These are phyloP conservation scores for Falco biarmicus DNA, from an alignment of 2,797 vertebrate species.

Conservation along the genomic window DNA sequence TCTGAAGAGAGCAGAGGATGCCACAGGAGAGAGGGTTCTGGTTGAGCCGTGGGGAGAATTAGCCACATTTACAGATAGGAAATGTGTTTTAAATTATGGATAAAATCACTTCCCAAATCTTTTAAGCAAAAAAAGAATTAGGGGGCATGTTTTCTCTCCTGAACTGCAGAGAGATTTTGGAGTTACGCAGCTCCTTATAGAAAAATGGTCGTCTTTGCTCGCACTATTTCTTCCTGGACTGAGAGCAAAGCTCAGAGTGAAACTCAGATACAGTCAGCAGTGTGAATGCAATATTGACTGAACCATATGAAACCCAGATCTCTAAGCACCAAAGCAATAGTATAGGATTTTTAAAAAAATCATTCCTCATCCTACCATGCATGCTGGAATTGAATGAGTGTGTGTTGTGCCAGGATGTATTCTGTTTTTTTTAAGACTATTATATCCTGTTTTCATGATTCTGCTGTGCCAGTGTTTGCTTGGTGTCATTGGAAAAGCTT, in stretches of 20 bases:
- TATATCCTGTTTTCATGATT: neutral
- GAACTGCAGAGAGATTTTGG: neutral
- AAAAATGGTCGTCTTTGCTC: neutral
- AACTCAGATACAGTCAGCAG: neutral
- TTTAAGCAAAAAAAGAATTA: neutral
- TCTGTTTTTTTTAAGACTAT: neutral
- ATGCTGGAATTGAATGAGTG: neutral
- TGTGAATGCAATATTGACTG: neutral
- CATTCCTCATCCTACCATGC: rapidly evolving
- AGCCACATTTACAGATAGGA: neutral
- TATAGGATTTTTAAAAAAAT: neutral
- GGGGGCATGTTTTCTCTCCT: neutral
- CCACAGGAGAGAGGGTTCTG: neutral
- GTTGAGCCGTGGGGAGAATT: neutral
- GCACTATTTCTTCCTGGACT: neutral
- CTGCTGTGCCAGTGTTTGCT: neutral
- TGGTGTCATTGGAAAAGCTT: neutral
- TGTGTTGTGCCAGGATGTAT: neutral
- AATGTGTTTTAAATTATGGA: neutral
- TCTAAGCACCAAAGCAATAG: neutral
- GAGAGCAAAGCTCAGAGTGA: neutral
- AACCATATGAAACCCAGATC: neutral
- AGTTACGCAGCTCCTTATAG: neutral
- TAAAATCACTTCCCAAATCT: neutral
- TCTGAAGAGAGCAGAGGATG: neutral